Conservation (phyloP, 2,113 vertebrate genomes). For the Sminthopsis crassicaudata region DNA sequence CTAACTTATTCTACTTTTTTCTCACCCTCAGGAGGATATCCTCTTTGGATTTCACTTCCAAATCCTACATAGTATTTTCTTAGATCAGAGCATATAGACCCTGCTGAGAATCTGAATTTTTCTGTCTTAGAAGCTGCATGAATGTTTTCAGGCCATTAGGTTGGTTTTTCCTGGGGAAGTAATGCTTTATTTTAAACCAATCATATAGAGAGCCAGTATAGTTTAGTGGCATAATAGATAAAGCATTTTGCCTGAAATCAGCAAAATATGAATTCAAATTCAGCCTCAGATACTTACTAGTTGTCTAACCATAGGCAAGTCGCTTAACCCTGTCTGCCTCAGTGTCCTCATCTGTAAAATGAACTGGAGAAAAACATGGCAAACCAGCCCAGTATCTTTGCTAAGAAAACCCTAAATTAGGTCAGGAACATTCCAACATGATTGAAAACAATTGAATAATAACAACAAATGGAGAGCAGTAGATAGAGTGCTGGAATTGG, state of each 20-base stretch:
- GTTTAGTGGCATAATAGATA: background rate
- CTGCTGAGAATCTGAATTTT: slow-evolving; percentile 2
- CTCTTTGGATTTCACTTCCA: slow-evolving; percentile 11
- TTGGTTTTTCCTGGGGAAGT: background rate
- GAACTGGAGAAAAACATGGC: too few species aligned
- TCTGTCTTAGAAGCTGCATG: background rate
- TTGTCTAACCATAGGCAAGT: background rate
- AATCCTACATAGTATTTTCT: slow-evolving; percentile 29
- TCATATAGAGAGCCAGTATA: background rate
- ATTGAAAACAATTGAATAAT: too few species aligned
- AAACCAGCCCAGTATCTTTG: too few species aligned
- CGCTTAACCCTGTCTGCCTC: background rate
- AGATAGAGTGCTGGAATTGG: too few species aligned
- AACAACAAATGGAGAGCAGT: too few species aligned
- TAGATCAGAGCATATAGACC: slow-evolving; percentile 7
- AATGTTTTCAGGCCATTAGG: slow-evolving; percentile 14
- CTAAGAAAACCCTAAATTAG: too few species aligned
- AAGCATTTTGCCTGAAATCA: background rate
- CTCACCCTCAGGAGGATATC: background rate
- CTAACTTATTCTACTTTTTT: slow-evolving; percentile 27
- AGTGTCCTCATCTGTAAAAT: too few species aligned
- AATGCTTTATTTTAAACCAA: background rate
- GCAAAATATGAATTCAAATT: background rate
- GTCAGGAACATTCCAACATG: too few species aligned
- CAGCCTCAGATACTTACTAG: background rate